phyloP scores from a whole-genome alignment of 2,113 vertebrate species.

The Aplodontia rufa region DNA sequence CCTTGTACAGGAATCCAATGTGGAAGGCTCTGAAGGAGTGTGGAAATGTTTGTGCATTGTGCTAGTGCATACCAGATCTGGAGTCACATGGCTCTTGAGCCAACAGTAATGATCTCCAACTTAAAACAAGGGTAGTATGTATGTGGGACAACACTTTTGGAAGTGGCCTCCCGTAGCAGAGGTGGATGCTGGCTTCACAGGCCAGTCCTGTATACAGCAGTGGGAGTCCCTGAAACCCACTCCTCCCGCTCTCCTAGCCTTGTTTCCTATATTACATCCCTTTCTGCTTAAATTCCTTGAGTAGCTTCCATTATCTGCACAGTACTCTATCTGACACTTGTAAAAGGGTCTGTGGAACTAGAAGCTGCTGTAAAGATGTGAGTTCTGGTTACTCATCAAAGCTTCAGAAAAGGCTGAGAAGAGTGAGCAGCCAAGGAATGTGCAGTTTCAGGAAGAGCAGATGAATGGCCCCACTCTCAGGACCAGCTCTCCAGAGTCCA shows the following conservation, averaged over 20 bases:
- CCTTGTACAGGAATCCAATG: neutral
- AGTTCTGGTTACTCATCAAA: neutral
- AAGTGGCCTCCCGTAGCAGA: neutral
- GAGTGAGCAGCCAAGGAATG: neutral
- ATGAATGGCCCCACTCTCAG: neutral
- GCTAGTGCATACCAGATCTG: neutral
- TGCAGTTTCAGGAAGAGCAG: neutral
- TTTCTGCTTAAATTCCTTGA: conserved; percentile 1
- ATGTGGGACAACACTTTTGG: neutral
- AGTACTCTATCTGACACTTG: neutral
- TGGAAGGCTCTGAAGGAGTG: neutral
- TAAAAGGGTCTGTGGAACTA: neutral
- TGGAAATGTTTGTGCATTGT: neutral
- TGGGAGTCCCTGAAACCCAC: neutral
- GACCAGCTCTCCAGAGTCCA: neutral
- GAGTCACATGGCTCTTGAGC: neutral
- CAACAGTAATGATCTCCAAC: neutral
- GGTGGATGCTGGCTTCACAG: neutral
- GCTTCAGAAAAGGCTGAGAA: neutral
- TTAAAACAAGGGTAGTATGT: neutral
- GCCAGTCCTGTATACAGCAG: neutral
- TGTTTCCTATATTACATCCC: neutral
- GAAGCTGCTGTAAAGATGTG: neutral
- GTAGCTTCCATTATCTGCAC: neutral
- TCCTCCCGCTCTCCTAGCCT: neutral